Evolutionary conservation across 2,113 vertebrate species (phyloP).

Genomic region (Pseudorasbora parva): DNA sequence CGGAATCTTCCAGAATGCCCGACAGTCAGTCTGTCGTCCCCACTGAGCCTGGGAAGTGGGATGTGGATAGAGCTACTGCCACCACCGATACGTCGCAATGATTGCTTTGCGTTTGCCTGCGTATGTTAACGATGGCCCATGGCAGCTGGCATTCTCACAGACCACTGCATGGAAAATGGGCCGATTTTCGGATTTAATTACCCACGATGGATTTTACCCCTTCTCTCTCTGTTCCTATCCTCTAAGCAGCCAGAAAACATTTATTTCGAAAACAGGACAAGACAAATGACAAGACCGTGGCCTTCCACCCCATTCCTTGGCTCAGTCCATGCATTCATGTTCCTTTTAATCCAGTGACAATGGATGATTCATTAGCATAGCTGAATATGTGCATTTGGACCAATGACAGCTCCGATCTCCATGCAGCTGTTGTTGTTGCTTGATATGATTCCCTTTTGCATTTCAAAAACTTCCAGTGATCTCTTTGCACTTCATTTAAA

Average conservation of each 20-base stretch:
- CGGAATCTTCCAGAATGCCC: conserved; percentile 38
- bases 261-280: conserved; percentile 60
- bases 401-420: conserved; percentile 35
- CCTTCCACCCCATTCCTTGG: conserved; percentile 53
- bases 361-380: conserved; percentile 54
- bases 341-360: conserved; percentile 40
- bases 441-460: conserved; percentile 12
- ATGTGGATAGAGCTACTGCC: conserved; percentile 50
- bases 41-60: conserved; percentile 30
- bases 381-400: conserved; percentile 59
- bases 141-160: conserved; percentile 78
- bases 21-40: conserved; percentile 36
- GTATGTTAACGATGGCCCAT: conserved; percentile 66
- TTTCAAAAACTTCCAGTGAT: conserved; percentile 39
- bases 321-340: conserved; percentile 23
- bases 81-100: conserved; percentile 45
- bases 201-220: conserved; percentile 69
- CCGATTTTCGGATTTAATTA: conserved; percentile 75
- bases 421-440: conserved; percentile 51
- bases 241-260: conserved; percentile 56
- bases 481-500: conserved; percentile 24
- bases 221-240: conserved; percentile 42
- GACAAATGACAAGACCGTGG: conserved; percentile 58
- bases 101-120: conserved; percentile 66
- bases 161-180: conserved; percentile 78